These are phyloP conservation scores for Euzetes globulus DNA, from an alignment of 2,888 invertebrate species.

Conservation along the genomic window DNA sequence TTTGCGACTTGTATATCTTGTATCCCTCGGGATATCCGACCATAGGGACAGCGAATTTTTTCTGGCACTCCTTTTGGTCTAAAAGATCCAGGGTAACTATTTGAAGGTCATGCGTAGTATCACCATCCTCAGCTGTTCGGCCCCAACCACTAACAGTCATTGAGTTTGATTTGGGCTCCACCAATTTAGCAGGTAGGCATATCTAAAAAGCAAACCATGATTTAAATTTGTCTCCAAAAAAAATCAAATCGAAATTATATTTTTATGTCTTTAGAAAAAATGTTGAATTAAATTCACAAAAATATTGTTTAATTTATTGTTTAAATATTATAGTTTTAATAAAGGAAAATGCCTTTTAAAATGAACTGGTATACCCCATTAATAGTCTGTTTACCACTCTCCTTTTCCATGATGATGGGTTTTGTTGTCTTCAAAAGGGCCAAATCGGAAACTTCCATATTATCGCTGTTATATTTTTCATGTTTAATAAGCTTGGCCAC, in stretches of 20 bases:
- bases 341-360: no score
- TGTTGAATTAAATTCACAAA: no score
- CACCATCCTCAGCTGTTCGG: background rate
- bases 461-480: background rate
- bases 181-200: background rate
- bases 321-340: no score
- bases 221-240: no score
- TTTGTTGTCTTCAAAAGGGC: constrained; percentile 75
- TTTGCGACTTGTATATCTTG: constrained; percentile 17
- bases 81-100: constrained; percentile 26
- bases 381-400: background rate
- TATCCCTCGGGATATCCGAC: background rate
- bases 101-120: background rate
- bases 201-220: background rate
- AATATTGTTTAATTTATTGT: no score
- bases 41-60: background rate
- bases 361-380: no score
- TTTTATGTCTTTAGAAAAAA: no score
- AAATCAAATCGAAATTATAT: no score
- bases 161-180: background rate
- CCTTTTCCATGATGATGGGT: constrained; percentile 61
- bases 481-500: constrained; percentile 6
- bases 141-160: constrained; percentile 3
- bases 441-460: constrained; percentile 44
- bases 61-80: background rate